These are phyloP conservation scores for Pristis pectinata DNA, from an alignment of 2,797 vertebrate species.

Conservation along the genomic window DNA sequence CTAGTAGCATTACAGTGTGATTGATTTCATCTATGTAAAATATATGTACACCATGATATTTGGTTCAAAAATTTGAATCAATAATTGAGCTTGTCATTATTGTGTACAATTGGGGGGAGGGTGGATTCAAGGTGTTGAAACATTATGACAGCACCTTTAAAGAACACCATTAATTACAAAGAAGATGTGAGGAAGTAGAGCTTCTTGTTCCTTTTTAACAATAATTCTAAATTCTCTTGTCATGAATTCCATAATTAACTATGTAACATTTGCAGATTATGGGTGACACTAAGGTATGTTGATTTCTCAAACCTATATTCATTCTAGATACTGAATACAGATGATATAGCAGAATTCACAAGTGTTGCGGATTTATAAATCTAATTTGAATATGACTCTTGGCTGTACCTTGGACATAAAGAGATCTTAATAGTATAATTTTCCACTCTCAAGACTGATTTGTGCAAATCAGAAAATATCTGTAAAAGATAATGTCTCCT, in stretches of 20 bases:
- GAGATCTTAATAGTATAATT: no score
- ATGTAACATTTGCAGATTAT: background rate
- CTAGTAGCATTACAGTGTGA: background rate
- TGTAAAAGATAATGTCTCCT: no score
- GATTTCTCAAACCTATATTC: background rate
- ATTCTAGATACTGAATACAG: background rate
- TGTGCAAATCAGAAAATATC: no score
- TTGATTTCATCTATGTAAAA: no score
- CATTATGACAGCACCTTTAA: background rate
- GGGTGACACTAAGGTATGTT: background rate
- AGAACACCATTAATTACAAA: background rate
- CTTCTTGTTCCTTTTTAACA: background rate
- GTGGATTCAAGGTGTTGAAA: background rate
- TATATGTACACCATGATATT: no score
- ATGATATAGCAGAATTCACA: background rate
- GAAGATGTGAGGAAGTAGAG: background rate
- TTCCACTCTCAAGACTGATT: no score
- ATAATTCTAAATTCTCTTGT: background rate
- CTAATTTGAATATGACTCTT: no score
- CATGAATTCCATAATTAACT: background rate
- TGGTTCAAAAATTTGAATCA: background rate
- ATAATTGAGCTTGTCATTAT: background rate
- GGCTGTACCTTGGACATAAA: no score
- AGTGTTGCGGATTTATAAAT: background rate
- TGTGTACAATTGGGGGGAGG: no score